Base-by-base conservation (phyloP, 2,888 invertebrate genomes). In the Apamea crenata region DNA sequence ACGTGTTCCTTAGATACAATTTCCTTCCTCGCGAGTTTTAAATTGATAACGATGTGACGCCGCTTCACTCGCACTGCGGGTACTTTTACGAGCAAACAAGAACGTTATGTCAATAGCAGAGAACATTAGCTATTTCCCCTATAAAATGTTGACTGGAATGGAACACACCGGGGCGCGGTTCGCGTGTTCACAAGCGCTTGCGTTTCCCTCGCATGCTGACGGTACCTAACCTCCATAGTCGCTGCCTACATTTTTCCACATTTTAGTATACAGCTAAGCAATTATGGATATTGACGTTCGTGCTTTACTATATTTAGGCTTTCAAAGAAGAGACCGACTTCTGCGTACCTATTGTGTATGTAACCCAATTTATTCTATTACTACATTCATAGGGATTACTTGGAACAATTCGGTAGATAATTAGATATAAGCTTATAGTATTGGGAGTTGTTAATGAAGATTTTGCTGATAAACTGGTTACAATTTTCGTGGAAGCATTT, bases 221-320 rank as follows among this genome's bases (percentile, higher is more conserved):
- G 87, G 88, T 91, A 90, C 90, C 89, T 91, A 87, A 90, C 82
- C 87, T 84, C 85, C 81, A 89, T 89, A 90, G 83, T 86, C 80
- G 85, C 89, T 90, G 88, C 86, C 88, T 88, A 90, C 90, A 92
- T 92, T 93, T 93, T 93, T 92, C 89, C 88, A 92, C 91, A 90
- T 92, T 93, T 93, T 90, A 92, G 90, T 90, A 90, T 90, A 90
- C 91, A 88, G 89, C 89, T 85, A 88, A 89, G 92, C 92, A 94
- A 93, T 94, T 93, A 94, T 88, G 91, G 90, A 90, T 92, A 92
- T 93, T 91, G 93, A 91, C 88, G 90, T 91, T 91, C 90, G 91
- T 92, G 92, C 88, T 90, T 88, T 88, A 79, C 83, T 87, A 83
- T 86, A 89, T 90, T 90, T 87, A 91, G 88, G 87, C 82, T 88